These are phyloP conservation scores for Xyrauchen texanus DNA, from an alignment of 2,113 vertebrate genomes.

Conservation along the genomic window DNA sequence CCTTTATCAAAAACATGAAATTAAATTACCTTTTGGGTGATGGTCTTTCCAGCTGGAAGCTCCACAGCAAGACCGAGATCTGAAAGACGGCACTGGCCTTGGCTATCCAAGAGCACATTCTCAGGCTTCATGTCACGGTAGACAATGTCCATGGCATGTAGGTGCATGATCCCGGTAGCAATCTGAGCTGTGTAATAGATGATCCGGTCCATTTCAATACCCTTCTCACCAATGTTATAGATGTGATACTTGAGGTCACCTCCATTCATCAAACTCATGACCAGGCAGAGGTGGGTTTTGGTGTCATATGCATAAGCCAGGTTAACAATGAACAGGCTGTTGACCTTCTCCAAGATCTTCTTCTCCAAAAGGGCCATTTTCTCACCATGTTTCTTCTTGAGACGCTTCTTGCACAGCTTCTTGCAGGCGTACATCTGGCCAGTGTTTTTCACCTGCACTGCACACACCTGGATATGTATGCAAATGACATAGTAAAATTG, in stretches of 20 bases:
- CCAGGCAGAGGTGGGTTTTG: slow-evolving; percentile 90
- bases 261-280: slow-evolving; percentile 95
- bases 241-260: slow-evolving; percentile 94
- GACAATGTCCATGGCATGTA: slow-evolving; percentile 84
- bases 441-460: slow-evolving; percentile 88
- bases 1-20: too few relatives aligned
- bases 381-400: slow-evolving; percentile 91
- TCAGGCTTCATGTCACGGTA: slow-evolving; percentile 95
- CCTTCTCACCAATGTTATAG: slow-evolving; percentile 85
- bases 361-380: slow-evolving; percentile 93
- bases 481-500: not conserved
- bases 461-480: slow-evolving; percentile 81
- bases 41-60: slow-evolving; percentile 73
- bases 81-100: slow-evolving; percentile 88
- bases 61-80: slow-evolving; percentile 89
- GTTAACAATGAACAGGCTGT: slow-evolving; percentile 88
- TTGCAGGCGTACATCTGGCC: slow-evolving; percentile 96
- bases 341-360: slow-evolving; percentile 87
- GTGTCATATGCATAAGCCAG: slow-evolving; percentile 86
- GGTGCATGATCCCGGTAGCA: slow-evolving; percentile 84
- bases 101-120: slow-evolving; percentile 88
- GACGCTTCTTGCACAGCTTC: slow-evolving; percentile 89
- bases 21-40: slow-evolving; percentile 84
- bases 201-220: slow-evolving; percentile 83
- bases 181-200: slow-evolving; percentile 91